Evolutionary conservation across 2,888 invertebrate genomes (phyloP).

Genomic region (Stenoptilia bipunctidactyla): DNA sequence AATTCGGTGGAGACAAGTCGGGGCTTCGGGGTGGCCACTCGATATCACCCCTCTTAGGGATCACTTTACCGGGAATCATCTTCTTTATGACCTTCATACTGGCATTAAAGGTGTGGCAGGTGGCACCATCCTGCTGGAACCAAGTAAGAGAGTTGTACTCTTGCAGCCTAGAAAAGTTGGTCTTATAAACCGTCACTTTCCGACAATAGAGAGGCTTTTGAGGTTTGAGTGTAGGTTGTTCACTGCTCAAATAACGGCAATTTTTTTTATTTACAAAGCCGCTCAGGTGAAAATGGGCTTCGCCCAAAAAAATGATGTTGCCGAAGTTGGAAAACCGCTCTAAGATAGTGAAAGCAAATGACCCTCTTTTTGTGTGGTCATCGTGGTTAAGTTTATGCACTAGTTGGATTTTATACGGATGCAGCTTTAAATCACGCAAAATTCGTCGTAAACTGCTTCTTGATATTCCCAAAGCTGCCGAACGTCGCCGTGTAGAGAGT

Average conservation of each 20-base stretch:
- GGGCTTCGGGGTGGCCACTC: too few species aligned
- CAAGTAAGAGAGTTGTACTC: too few species aligned
- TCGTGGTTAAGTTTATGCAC: neutral
- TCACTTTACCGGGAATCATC: too few species aligned
- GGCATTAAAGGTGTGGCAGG: too few species aligned
- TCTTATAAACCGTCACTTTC: conserved; percentile 13
- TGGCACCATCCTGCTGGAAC: too few species aligned
- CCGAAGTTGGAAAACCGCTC: neutral
- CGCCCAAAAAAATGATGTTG: neutral
- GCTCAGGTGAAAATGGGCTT: too few species aligned
- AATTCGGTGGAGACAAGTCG: too few species aligned
- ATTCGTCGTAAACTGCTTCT: conserved; percentile 4
- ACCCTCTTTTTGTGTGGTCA: neutral
- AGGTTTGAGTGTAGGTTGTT: conserved; percentile 12
- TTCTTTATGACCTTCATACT: too few species aligned
- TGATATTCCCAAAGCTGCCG: conserved; percentile 6
- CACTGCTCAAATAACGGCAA: conserved; percentile 9
- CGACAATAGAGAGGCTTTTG: conserved; percentile 10
- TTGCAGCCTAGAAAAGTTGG: too few species aligned
- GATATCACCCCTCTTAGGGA: too few species aligned
- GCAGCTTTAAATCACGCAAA: neutral
- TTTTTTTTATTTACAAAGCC: neutral
- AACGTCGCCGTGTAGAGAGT: conserved; percentile 7
- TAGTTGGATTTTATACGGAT: too few species aligned
- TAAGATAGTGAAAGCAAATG: neutral